These are phyloP conservation scores for Thymallus thymallus DNA, from an alignment of 2,113 vertebrate species.

Conservation along the genomic window DNA sequence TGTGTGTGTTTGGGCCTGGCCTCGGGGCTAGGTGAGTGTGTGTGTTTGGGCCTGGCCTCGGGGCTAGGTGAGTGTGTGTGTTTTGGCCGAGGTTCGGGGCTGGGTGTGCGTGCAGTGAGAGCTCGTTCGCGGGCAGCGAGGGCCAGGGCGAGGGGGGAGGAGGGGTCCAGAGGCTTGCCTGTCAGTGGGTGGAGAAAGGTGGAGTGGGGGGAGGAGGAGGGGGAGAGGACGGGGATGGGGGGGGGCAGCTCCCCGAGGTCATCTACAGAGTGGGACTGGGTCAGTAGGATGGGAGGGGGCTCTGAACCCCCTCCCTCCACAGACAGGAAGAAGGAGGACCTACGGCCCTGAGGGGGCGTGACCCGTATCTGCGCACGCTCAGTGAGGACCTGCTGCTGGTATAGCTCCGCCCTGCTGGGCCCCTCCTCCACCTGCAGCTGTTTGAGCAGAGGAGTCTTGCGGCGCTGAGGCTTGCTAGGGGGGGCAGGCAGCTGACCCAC, in stretches of 20 bases:
- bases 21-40: slow-evolving; percentile 18
- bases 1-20: slow-evolving; percentile 77
- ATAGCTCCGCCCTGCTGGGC: slow-evolving; percentile 81
- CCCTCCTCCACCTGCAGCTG: slow-evolving; percentile 90
- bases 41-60: slow-evolving; percentile 58
- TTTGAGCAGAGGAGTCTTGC: slow-evolving; percentile 96
- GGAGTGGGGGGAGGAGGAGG: slow-evolving; percentile 81
- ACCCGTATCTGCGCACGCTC: slow-evolving; percentile 71
- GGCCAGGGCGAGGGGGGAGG: slow-evolving; percentile 93
- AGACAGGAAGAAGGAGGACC: slow-evolving; percentile 96
- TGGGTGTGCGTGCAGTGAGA: slow-evolving; percentile 87
- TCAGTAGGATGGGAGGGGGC: slow-evolving; percentile 78
- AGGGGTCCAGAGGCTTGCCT: slow-evolving; percentile 92
- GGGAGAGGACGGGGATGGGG: slow-evolving; percentile 85
- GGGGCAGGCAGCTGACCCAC: slow-evolving; percentile 87
- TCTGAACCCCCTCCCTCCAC: slow-evolving; percentile 86
- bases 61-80: slow-evolving; percentile 70
- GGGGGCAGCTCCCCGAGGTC: slow-evolving; percentile 92
- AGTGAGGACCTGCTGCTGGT: slow-evolving; percentile 79
- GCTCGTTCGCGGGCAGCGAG: slow-evolving; percentile 95
- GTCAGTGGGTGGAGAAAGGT: slow-evolving; percentile 97
- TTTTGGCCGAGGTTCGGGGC: slow-evolving; percentile 62
- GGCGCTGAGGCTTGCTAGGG: slow-evolving; percentile 91
- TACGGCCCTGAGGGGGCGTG: slow-evolving; percentile 66
- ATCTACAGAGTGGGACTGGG: slow-evolving; percentile 94